Evolutionary conservation across 2,797 vertebrate species (phyloP).

Genomic region (Sebastes cheni): DNA sequence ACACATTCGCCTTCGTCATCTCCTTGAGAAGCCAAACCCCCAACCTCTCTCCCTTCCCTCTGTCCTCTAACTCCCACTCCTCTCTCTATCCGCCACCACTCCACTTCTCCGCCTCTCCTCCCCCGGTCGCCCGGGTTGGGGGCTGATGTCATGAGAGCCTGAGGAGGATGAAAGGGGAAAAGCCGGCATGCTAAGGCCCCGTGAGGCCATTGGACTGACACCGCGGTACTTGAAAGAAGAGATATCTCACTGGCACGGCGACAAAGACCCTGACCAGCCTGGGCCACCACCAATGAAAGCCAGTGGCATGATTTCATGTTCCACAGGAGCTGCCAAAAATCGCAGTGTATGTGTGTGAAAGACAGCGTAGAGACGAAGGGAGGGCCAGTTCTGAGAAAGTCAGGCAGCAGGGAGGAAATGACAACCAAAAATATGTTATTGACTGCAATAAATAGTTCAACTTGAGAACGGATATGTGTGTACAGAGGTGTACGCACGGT

Average conservation of each 20-base stretch:
- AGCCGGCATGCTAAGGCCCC: conserved; percentile 43
- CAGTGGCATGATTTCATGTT: conserved; percentile 75
- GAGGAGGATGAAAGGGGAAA: conserved; percentile 67
- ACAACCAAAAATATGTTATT: conserved; percentile 51
- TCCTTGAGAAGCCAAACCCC: conserved; percentile 35
- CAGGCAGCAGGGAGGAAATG: conserved; percentile 43
- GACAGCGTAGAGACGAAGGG: conserved; percentile 22
- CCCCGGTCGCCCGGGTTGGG: conserved; percentile 10
- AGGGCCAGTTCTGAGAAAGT: conserved; percentile 49
- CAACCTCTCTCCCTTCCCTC: conserved; percentile 12
- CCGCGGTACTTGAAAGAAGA: conserved; percentile 63
- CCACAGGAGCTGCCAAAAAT: conserved; percentile 65
- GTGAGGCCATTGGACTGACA: conserved; percentile 51
- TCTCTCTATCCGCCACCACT: conserved; percentile 6
- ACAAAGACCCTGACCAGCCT: conserved; percentile 57
- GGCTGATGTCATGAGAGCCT: conserved; percentile 73
- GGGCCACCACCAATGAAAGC: conserved; percentile 48
- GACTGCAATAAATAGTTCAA: conserved; percentile 53
- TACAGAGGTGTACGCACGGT: conserved; percentile 19
- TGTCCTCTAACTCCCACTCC: conserved; percentile 32
- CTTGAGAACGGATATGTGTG: conserved; percentile 33
- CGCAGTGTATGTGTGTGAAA: conserved; percentile 53
- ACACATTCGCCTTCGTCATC: conserved; percentile 45
- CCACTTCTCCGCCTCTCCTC: conserved; percentile 11
- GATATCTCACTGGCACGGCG: conserved; percentile 69